phyloP scores from a whole-genome alignment of 1,140 invertebrate genomes.

The Antheraea pernyi region DNA sequence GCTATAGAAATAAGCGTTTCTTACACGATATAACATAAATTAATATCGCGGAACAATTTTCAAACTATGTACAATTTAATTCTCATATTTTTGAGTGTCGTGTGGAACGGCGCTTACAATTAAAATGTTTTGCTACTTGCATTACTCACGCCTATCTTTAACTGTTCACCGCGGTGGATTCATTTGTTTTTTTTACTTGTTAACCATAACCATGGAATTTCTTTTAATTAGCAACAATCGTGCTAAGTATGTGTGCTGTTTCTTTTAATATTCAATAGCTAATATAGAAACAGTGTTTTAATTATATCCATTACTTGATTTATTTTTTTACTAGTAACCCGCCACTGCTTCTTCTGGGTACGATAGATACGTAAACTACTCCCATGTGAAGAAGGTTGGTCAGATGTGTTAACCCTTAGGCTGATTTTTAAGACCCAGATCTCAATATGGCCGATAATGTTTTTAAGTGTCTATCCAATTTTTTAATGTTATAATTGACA shows the following conservation, averaged over 20 bases:
- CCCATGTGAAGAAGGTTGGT: too few species aligned
- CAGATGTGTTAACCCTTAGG: too few species aligned
- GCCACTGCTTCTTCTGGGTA: too few species aligned
- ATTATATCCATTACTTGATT: background rate
- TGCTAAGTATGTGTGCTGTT: conserved; percentile 15
- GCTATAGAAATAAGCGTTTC: conserved; percentile 21
- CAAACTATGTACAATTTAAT: conserved; percentile 34
- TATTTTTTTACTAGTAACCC: background rate
- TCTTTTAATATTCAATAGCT: background rate
- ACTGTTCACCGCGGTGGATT: conserved; percentile 44
- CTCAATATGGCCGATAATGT: too few species aligned
- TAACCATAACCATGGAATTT: conserved; percentile 61
- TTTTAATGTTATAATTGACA: too few species aligned
- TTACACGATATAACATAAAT: conserved; percentile 27
- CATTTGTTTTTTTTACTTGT: conserved; percentile 53
- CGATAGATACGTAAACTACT: too few species aligned
- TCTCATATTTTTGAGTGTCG: conserved; percentile 53
- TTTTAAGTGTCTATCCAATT: too few species aligned
- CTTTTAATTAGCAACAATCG: conserved; percentile 58
- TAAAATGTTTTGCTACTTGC: conserved; percentile 58
- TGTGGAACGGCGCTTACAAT: conserved; percentile 53
- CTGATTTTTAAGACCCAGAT: too few species aligned
- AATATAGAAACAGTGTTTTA: conserved; percentile 4
- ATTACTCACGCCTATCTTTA: conserved; percentile 59
- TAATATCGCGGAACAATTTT: conserved; percentile 29